Evolutionary conservation across 2,888 invertebrate species (phyloP).

Genomic region (Lapara coniferarum): DNA sequence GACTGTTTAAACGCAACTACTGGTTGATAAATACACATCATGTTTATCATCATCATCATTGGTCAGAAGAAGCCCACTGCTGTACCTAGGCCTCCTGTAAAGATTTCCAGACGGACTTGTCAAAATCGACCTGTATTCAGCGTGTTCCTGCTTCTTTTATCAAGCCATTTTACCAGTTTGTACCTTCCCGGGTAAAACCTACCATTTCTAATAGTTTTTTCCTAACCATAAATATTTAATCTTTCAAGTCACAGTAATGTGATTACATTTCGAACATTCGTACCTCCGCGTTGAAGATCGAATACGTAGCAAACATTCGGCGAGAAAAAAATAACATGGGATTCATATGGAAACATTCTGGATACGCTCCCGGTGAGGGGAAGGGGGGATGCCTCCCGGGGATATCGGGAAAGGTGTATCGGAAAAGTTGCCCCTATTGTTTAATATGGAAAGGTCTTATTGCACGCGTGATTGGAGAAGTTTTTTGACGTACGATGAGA

Average conservation of each 20-base stretch:
- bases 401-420: conserved; percentile 32
- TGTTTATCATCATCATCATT: no score
- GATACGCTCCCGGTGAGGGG: not conserved
- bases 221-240: no score
- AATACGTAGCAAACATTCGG: not conserved
- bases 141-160: no score
- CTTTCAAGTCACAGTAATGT: not conserved
- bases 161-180: no score
- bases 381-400: conserved; percentile 22
- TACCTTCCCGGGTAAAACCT: no score
- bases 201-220: no score
- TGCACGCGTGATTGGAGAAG: conserved; percentile 22
- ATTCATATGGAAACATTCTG: conserved; percentile 13
- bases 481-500: conserved; percentile 11
- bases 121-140: no score
- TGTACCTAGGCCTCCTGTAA: no score
- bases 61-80: no score
- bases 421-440: conserved; percentile 28
- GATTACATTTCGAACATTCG: not conserved
- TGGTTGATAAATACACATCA: no score
- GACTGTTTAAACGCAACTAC: no score
- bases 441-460: conserved; percentile 23
- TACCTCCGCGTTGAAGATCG: not conserved
- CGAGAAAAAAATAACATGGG: conserved; percentile 5
- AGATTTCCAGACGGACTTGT: no score